phyloP scores from a whole-genome alignment of 2,797 vertebrate species.

The Semaprochilodus insignis region DNA sequence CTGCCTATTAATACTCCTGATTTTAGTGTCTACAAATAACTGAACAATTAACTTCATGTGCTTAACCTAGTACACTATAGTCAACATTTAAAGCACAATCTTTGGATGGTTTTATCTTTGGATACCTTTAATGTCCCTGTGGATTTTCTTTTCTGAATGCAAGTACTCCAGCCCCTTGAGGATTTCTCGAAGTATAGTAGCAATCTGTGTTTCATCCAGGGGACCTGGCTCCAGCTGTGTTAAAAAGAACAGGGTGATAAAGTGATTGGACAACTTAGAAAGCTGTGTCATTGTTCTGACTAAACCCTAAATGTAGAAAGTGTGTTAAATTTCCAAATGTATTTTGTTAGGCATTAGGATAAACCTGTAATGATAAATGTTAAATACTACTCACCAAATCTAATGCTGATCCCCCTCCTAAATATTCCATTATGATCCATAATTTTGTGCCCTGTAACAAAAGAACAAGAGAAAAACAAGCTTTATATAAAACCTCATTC shows the following conservation, averaged over 20 bases:
- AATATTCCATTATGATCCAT: slow-evolving; percentile 99
- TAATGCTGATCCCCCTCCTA: slow-evolving; percentile 95
- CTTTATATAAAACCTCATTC: background rate
- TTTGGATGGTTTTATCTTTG: background rate
- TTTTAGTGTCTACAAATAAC: background rate
- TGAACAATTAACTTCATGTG: background rate
- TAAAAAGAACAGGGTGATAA: slow-evolving; percentile 27
- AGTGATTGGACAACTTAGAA: background rate
- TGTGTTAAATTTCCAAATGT: background rate
- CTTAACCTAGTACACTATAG: background rate
- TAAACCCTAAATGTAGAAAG: background rate
- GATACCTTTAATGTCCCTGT: slow-evolving; percentile 97
- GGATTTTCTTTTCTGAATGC: slow-evolving; percentile 99
- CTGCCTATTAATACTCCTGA: background rate
- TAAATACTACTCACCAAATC: slow-evolving; percentile 88
- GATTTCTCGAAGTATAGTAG: slow-evolving; percentile 96
- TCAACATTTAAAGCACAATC: background rate
- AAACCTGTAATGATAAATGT: background rate
- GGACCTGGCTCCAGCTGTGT: slow-evolving; percentile 91
- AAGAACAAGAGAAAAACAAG: slow-evolving; percentile 26
- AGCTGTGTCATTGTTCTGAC: background rate
- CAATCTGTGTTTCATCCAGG: slow-evolving; percentile 95
- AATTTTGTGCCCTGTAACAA: slow-evolving; percentile 93
- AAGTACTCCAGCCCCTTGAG: slow-evolving; percentile 97
- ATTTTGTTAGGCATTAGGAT: background rate